These are phyloP conservation scores for Xestia ashworthii DNA, from an alignment of 2,888 invertebrate genomes.

Conservation along the genomic window DNA sequence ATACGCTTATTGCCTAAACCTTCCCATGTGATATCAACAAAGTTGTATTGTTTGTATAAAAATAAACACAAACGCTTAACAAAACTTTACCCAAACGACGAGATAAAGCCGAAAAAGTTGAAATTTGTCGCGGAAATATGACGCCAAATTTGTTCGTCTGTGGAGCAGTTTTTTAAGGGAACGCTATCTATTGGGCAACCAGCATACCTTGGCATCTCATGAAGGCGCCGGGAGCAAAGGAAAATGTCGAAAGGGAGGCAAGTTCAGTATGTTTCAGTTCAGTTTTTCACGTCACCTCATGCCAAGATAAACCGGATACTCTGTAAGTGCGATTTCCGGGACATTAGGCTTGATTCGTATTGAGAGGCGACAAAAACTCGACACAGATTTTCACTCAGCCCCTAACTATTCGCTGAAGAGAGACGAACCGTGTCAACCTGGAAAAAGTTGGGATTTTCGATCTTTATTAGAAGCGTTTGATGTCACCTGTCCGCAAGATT, in stretches of 20 bases:
- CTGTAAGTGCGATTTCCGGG: constrained; percentile 71
- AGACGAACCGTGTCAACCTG: constrained; percentile 41
- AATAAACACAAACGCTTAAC: constrained; percentile 42
- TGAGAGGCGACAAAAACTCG: constrained; percentile 71
- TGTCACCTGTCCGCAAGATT: constrained; percentile 24
- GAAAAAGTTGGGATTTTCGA: constrained; percentile 45
- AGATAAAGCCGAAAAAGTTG: constrained; percentile 47
- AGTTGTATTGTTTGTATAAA: constrained; percentile 33
- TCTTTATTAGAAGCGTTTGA: constrained; percentile 42
- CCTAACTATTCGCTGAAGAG: constrained; percentile 58
- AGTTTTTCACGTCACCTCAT: not conserved
- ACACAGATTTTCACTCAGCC: constrained; percentile 74
- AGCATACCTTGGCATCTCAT: constrained; percentile 39
- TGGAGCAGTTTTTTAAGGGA: constrained; percentile 68
- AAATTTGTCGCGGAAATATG: constrained; percentile 60
- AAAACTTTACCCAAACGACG: constrained; percentile 40
- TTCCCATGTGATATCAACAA: not conserved
- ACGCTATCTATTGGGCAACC: constrained; percentile 40
- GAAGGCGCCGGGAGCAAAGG: not conserved
- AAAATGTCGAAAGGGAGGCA: constrained; percentile 13
- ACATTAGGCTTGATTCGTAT: constrained; percentile 71
- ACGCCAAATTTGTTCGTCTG: constrained; percentile 68
- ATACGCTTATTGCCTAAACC: not conserved
- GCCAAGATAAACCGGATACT: constrained; percentile 37
- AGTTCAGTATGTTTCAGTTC: constrained; percentile 12